phyloP scores from a whole-genome alignment of 2,888 invertebrate species.

The Griposia aprilina region DNA sequence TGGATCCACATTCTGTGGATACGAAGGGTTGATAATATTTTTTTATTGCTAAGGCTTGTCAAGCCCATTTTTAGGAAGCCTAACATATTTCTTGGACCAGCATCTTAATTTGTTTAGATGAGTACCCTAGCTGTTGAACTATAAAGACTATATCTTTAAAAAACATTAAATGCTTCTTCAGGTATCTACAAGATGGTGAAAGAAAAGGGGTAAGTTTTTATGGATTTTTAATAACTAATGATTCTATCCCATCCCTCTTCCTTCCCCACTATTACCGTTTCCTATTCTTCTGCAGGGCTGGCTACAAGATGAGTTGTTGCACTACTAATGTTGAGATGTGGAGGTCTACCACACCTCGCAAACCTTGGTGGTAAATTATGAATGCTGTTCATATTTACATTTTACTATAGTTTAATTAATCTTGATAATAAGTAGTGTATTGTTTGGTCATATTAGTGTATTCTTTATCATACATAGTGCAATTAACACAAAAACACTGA shows the following conservation, averaged over 20 bases:
- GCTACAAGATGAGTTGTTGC: constrained; percentile 82
- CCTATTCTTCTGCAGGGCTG: constrained; percentile 74
- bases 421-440: background rate
- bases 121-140: background rate
- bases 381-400: constrained; percentile 1
- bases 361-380: constrained; percentile 84
- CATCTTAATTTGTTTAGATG: too few relatives aligned
- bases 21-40: too few relatives aligned
- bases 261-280: constrained; percentile 41
- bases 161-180: constrained; percentile 67
- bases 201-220: constrained; percentile 79
- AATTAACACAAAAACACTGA: background rate
- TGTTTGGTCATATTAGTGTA: constrained; percentile 20
- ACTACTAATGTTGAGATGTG: constrained; percentile 83
- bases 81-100: background rate
- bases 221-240: background rate
- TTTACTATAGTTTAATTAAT: background rate
- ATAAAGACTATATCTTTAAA: too few relatives aligned
- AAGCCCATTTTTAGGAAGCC: background rate
- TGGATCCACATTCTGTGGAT: too few relatives aligned
- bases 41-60: background rate
- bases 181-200: constrained; percentile 82
- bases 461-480: background rate
- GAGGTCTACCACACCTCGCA: constrained; percentile 74
- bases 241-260: constrained; percentile 24